A percentile compares a stretch with the other conserved stretches of the same genome.
These are phyloP conservation scores for Euzetes globulus DNA, from an alignment of 2,888 invertebrate genomes.

Conservation along the genomic window DNA sequence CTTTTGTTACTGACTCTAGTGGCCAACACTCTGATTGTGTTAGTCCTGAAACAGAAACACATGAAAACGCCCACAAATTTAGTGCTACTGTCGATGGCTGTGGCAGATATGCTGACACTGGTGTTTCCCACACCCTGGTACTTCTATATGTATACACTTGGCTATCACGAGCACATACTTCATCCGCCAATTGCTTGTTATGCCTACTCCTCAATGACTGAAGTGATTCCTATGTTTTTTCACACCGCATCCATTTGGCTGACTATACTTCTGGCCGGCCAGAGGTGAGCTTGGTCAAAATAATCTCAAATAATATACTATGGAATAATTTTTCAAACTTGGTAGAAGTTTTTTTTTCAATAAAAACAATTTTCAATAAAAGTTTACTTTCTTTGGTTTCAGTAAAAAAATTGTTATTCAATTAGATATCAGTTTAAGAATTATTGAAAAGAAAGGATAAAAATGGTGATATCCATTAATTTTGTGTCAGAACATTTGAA, in stretches of 20 bases:
- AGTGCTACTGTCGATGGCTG: conserved; percentile 85
- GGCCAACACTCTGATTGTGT: conserved; percentile 83
- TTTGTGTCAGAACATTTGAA: too few relatives aligned
- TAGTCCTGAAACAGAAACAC: conserved; percentile 78
- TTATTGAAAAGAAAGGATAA: too few relatives aligned
- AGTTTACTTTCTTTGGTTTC: too few relatives aligned
- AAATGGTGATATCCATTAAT: too few relatives aligned
- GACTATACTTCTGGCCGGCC: conserved; percentile 79
- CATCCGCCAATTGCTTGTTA: conserved; percentile 68
- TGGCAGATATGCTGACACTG: conserved; percentile 87
- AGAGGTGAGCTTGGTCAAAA: conserved; percentile 56
- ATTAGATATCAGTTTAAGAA: too few relatives aligned
- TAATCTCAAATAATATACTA: too few relatives aligned
- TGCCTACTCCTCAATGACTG: conserved; percentile 58
- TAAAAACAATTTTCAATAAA: too few relatives aligned
- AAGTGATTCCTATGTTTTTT: conserved; percentile 67
- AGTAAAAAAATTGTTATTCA: too few relatives aligned
- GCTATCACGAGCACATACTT: conserved; percentile 72
- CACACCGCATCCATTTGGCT: conserved; percentile 92
- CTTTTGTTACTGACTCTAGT: conserved; percentile 77
- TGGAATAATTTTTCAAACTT: too few relatives aligned
- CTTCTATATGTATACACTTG: conserved; percentile 79
- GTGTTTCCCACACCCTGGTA: conserved; percentile 82
- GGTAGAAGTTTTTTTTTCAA: too few relatives aligned
- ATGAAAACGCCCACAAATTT: conserved; percentile 87